Evolutionary conservation across 2,888 invertebrate genomes (phyloP).

Genomic region (Ganaspis brasiliensis): DNA sequence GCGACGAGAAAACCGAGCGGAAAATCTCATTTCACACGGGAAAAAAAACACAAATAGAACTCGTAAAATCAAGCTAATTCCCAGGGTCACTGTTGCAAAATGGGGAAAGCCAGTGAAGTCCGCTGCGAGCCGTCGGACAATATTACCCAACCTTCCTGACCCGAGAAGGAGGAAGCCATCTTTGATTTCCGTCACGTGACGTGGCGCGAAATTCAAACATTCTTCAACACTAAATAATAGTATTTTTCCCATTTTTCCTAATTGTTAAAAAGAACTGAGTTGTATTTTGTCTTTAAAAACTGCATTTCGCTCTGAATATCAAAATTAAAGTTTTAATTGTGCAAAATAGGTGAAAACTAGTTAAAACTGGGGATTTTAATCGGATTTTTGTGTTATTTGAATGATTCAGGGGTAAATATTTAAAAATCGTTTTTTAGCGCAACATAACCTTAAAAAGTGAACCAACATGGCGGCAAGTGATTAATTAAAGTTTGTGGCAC

Average conservation of each 20-base stretch:
- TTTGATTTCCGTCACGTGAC: background rate
- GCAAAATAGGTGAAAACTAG: no score
- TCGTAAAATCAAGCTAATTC: conserved; percentile 5
- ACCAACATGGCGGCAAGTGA: background rate
- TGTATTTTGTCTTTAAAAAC: no score
- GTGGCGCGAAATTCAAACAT: conserved; percentile 23
- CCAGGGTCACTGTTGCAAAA: conserved; percentile 36
- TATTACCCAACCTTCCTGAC: background rate
- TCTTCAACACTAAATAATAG: background rate
- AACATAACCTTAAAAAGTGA: conserved; percentile 1
- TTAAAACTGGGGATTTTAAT: no score
- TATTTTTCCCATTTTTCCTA: no score
- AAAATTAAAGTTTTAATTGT: no score
- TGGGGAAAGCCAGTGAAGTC: conserved; percentile 34
- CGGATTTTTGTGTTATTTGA: no score
- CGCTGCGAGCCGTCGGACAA: background rate
- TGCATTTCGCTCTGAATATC: no score
- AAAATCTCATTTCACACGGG: conserved; percentile 25
- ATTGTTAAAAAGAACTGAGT: no score
- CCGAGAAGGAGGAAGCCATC: background rate
- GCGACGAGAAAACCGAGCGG: background rate
- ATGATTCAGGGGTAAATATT: no score
- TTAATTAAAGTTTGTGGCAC: background rate
- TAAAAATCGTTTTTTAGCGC: no score
- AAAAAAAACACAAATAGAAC: conserved; percentile 8